phyloP scores from a whole-genome alignment of 2,797 vertebrate genomes.

The Thunnus albacares region DNA sequence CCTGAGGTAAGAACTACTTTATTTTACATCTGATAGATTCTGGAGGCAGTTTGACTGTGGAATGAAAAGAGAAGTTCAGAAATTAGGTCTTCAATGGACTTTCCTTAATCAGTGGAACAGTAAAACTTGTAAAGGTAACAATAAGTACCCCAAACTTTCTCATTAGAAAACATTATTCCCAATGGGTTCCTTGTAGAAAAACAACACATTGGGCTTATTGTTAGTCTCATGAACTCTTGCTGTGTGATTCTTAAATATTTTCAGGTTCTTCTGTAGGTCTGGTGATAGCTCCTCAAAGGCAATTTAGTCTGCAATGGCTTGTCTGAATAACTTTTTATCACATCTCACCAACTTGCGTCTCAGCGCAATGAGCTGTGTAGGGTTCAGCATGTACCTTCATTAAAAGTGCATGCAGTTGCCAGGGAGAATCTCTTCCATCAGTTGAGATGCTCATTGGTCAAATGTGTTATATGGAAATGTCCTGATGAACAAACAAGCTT shows the following conservation, averaged over 20 bases:
- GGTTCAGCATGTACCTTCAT: neutral
- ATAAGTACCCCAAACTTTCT: neutral
- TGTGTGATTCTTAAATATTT: neutral
- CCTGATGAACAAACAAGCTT: neutral
- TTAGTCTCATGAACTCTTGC: neutral
- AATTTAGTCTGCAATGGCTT: neutral
- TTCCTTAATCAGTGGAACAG: too few relatives aligned
- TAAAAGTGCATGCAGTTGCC: neutral
- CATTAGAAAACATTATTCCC: too few relatives aligned
- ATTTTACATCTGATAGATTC: neutral
- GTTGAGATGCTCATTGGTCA: neutral
- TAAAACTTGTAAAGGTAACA: too few relatives aligned
- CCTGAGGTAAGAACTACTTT: slow-evolving; percentile 58
- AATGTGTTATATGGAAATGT: neutral
- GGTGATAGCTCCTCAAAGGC: neutral
- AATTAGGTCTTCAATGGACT: too few relatives aligned
- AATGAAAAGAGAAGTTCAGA: too few relatives aligned
- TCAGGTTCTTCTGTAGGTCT: neutral
- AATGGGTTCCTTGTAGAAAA: neutral
- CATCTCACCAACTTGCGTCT: neutral
- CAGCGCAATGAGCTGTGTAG: neutral
- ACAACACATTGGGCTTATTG: neutral
- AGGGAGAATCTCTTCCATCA: neutral
- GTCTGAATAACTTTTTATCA: neutral
- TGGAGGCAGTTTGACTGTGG: neutral